phyloP scores from a whole-genome alignment of 1,140 invertebrate genomes.

The Philotrypesis tridentata region DNA sequence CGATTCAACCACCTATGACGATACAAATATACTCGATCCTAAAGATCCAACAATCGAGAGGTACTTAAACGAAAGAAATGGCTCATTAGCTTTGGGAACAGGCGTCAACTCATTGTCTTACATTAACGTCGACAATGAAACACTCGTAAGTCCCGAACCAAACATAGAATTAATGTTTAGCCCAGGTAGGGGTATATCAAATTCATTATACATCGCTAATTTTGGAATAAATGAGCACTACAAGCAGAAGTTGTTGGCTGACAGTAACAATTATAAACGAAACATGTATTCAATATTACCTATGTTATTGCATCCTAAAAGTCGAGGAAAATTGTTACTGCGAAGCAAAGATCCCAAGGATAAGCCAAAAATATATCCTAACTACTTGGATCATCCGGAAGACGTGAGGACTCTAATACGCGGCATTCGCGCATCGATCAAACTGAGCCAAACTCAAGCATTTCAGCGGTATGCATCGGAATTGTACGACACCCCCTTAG shows the following conservation, averaged over 20 bases:
- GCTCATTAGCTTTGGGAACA: constrained; percentile 83
- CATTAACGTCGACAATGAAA: constrained; percentile 80
- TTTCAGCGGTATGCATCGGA: background rate
- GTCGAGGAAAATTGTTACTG: background rate
- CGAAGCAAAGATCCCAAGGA: no score
- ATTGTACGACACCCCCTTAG: background rate
- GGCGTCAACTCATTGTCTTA: constrained; percentile 82
- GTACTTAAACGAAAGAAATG: constrained; percentile 77
- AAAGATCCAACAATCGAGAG: constrained; percentile 62
- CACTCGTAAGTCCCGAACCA: constrained; percentile 79
- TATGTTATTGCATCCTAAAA: background rate
- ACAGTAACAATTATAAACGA: background rate
- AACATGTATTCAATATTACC: background rate
- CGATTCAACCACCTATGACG: constrained; percentile 63
- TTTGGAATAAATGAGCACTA: background rate
- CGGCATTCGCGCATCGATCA: background rate
- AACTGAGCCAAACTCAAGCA: background rate
- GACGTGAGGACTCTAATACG: background rate
- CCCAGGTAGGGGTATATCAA: no score
- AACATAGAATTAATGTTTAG: constrained; percentile 77
- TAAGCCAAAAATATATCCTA: no score
- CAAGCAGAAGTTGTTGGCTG: background rate
- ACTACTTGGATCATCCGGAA: constrained; percentile 3
- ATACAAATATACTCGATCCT: constrained; percentile 47
- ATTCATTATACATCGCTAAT: no score